Evolutionary conservation across 2,888 invertebrate genomes (phyloP), one percentile per base, ranked within the genome.

Genomic region (Scaeva pyrastri): DNA sequence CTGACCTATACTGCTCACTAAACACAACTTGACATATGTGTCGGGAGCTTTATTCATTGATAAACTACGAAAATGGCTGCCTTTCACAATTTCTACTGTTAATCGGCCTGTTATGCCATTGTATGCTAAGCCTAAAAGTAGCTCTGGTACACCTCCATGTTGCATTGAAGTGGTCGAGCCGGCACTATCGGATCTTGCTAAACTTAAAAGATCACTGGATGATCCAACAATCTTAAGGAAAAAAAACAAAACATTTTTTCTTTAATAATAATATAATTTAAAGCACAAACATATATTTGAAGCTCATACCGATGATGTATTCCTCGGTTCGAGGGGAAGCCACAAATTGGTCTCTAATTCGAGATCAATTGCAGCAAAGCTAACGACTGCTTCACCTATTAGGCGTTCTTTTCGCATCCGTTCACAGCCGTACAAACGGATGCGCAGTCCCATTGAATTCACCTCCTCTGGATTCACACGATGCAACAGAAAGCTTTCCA

Each of bases 381-480:
- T 97, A 80, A 98, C 96, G 83, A 97, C 95, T 43, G 97, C 96
- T 92, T 98, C 98, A 12, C 98, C 98, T 70, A 98, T 95, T 89
- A 98, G 94, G 71, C 98, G 94, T 91, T 98, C 98, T 64, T 98
- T 94, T 21, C 98, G 95, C 96, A 98, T 97, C 89, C 98, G 94
- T 90, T 98, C 98, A 92, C 98, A 97, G 50, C 98, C 97, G 91
- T 98, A 98, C 66, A 98, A 94, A 60, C 98, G 95, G 88, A 98
- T 95, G 73, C 98, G 95, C 5, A 98, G 94, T 0, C 98, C 98
- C 94, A 98, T 96, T 19, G 97, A 97, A 91, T 97, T 97, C 4
- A 98, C 97, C 90, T 98, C 98, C 94, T 98, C 98, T 94, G 97
- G 97, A 93, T 97, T 97, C 45, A 98, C 97, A 90, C 98, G 96